These are phyloP conservation scores for Lacerta viridis DNA, from an alignment of 2,797 vertebrate genomes.

Conservation along the genomic window DNA sequence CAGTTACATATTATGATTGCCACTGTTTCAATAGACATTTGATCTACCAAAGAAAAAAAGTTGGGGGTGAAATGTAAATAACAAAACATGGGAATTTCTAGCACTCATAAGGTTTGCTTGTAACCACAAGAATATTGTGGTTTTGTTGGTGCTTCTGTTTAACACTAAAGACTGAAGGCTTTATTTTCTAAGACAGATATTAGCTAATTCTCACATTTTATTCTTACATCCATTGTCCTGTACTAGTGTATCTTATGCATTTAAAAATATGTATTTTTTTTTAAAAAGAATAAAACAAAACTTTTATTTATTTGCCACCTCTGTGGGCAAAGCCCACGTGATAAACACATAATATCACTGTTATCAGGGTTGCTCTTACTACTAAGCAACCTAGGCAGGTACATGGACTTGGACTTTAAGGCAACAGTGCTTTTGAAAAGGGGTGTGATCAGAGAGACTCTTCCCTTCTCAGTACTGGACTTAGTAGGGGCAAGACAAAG, in stretches of 20 bases:
- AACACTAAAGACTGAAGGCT: background rate
- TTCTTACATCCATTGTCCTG: background rate
- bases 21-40: conserved; percentile 12
- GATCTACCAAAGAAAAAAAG: background rate
- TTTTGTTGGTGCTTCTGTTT: background rate
- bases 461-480: background rate
- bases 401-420: background rate
- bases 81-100: conserved; percentile 20
- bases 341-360: too few species aligned
- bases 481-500: background rate
- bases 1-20: conserved; percentile 44
- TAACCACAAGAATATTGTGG: too few species aligned
- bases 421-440: background rate
- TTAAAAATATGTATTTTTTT: background rate
- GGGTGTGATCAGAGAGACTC: background rate
- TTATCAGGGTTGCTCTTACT: background rate
- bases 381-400: background rate
- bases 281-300: background rate
- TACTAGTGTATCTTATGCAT: too few species aligned
- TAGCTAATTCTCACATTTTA: background rate
- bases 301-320: background rate
- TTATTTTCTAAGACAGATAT: background rate
- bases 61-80: conserved; percentile 17
- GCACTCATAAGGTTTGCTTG: background rate
- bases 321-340: too few species aligned